Percentiles rank a stretch among this genome's conserved stretches.
These are phyloP conservation scores for Lagorchestes hirsutus DNA, from an alignment of 2,797 vertebrate species.

Conservation along the genomic window DNA sequence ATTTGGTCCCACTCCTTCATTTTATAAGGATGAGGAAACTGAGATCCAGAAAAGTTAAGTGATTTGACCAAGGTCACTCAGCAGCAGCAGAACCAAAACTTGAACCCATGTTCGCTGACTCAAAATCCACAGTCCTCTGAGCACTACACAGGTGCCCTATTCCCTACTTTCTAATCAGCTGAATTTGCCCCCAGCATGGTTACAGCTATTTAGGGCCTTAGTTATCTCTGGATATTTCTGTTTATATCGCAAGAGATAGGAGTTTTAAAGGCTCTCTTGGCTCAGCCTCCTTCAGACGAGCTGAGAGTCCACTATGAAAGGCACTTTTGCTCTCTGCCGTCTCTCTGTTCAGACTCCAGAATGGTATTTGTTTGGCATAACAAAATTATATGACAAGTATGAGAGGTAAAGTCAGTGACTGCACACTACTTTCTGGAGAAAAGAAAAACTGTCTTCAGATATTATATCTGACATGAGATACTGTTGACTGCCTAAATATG, in stretches of 20 bases:
- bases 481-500: slow-evolving; percentile 55
- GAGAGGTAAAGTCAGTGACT: slow-evolving; percentile 50
- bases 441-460: slow-evolving; percentile 64
- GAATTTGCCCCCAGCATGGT: not conserved
- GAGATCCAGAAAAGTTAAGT: not conserved
- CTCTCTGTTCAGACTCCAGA: slow-evolving; percentile 49
- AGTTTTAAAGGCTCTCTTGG: not conserved
- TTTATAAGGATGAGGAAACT: not conserved
- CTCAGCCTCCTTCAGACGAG: slow-evolving; percentile 12
- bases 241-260: not conserved
- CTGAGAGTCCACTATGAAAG: slow-evolving; percentile 17
- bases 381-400: slow-evolving; percentile 26
- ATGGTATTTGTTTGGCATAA: slow-evolving; percentile 36
- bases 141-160: not conserved
- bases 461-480: slow-evolving; percentile 64
- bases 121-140: not conserved
- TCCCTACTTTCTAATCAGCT: not conserved
- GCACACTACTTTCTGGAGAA: slow-evolving; percentile 55
- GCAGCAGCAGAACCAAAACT: not conserved
- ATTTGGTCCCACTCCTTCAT: not conserved
- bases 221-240: slow-evolving; percentile 1
- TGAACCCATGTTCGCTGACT: not conserved
- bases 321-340: slow-evolving; percentile 32
- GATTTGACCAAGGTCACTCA: not conserved
- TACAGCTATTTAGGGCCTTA: not conserved